phyloP scores from a whole-genome alignment of 2,797 vertebrate species.

The Parotocinclus haroldoi region DNA sequence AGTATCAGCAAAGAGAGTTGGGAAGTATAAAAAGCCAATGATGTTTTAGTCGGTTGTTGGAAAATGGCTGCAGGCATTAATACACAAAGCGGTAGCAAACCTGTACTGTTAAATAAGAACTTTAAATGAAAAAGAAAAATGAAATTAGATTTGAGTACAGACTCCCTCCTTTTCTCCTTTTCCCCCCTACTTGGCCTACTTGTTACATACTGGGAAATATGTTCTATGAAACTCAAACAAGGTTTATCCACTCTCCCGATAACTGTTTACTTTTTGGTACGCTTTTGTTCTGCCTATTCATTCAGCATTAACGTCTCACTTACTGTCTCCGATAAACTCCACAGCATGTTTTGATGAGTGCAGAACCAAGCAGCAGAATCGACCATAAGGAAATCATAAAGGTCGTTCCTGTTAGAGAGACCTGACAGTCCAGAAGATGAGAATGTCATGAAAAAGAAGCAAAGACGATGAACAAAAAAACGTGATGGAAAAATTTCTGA shows the following conservation, averaged over 20 bases:
- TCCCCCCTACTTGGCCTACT: slow-evolving; percentile 12
- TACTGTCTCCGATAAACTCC: slow-evolving; percentile 50
- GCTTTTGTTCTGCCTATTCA: not conserved
- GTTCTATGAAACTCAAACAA: slow-evolving; percentile 49
- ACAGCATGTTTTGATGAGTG: no score
- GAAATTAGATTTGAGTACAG: no score
- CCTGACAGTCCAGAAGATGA: slow-evolving; percentile 58
- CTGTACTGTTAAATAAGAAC: slow-evolving; percentile 43
- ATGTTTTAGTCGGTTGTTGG: slow-evolving; percentile 41
- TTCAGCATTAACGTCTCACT: slow-evolving; percentile 48
- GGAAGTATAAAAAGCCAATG: slow-evolving; percentile 15
- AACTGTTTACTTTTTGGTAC: slow-evolving; percentile 32
- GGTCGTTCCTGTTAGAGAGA: slow-evolving; percentile 55
- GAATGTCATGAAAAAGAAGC: slow-evolving; percentile 60
- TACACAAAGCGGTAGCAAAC: slow-evolving; percentile 37
- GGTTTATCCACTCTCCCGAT: slow-evolving; percentile 22
- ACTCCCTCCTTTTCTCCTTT: slow-evolving; percentile 5
- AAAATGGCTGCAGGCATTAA: slow-evolving; percentile 50
- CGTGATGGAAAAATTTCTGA: slow-evolving; percentile 15
- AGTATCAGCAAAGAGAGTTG: slow-evolving; percentile 22
- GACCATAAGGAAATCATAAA: slow-evolving; percentile 54
- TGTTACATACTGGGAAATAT: slow-evolving; percentile 41
- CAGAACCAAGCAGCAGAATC: slow-evolving; percentile 49
- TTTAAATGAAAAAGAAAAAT: no score
- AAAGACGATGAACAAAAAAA: slow-evolving; percentile 39